These are phyloP conservation scores for Periophthalmodon schlosseri DNA, from an alignment of 2,113 vertebrate species.

Conservation along the genomic window DNA sequence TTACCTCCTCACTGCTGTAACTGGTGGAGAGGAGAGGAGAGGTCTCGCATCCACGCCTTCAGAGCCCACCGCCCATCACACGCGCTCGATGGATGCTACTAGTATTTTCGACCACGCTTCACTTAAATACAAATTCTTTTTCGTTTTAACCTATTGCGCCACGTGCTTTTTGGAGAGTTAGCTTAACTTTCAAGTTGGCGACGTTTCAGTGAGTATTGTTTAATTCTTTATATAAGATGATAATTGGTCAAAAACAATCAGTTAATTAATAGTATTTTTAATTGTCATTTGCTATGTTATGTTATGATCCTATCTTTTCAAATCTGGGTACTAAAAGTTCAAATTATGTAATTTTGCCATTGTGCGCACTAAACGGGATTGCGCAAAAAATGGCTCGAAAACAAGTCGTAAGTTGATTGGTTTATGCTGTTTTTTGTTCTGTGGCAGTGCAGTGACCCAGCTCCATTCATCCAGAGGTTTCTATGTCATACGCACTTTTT, in stretches of 20 bases:
- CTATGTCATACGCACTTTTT: constrained; percentile 78
- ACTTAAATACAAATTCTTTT: not conserved
- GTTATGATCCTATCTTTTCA: not conserved
- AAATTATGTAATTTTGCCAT: constrained; percentile 26
- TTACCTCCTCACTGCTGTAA: constrained; percentile 50
- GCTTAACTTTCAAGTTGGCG: not conserved
- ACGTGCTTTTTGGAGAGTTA: not conserved
- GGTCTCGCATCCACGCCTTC: constrained; percentile 30
- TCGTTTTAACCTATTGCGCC: not conserved
- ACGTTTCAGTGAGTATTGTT: not conserved
- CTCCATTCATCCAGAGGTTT: constrained; percentile 70
- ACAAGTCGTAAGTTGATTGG: not conserved
- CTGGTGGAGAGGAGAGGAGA: constrained; percentile 2
- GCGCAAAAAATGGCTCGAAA: not conserved
- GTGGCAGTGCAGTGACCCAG: constrained; percentile 41
- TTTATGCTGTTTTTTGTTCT: not conserved
- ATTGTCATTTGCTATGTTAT: not conserved
- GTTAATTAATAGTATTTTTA: not conserved
- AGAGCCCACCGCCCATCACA: constrained; percentile 7
- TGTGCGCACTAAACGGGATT: not conserved
- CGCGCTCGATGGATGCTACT: not conserved
- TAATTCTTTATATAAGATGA: not conserved
- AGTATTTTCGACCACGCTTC: not conserved
- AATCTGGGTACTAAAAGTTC: constrained; percentile 7
- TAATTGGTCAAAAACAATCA: not conserved